Conservation (phyloP, 2,888 invertebrate species). For the Apoderus coryli region DNA sequence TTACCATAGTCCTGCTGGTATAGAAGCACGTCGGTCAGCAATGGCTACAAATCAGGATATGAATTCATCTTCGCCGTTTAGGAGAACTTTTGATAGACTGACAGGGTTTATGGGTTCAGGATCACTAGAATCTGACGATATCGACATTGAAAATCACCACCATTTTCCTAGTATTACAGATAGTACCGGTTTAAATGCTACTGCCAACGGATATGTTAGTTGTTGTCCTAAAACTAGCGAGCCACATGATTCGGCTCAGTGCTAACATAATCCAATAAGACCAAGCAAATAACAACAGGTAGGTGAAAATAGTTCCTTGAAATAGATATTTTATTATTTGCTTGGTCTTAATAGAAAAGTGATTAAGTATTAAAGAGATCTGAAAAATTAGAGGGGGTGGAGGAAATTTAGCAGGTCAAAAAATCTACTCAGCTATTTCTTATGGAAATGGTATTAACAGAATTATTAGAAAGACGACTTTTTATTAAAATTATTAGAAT, state of each 20-base stretch:
- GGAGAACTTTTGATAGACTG: constrained; percentile 23
- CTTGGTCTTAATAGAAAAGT: too few relatives aligned
- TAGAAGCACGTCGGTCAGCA: constrained; percentile 33
- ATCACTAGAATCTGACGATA: constrained; percentile 21
- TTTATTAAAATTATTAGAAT: too few relatives aligned
- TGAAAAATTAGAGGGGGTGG: too few relatives aligned
- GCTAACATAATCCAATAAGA: too few relatives aligned
- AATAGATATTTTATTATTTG: too few relatives aligned
- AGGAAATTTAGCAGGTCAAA: too few relatives aligned
- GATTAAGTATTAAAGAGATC: too few relatives aligned
- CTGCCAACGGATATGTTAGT: constrained; percentile 31
- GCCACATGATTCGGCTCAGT: constrained; percentile 28
- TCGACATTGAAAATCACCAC: constrained; percentile 22
- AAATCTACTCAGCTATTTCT: too few relatives aligned
- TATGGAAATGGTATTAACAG: too few relatives aligned
- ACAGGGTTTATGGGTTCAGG: constrained; percentile 20
- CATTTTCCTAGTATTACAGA: constrained; percentile 27
- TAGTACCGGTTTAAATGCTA: constrained; percentile 23
- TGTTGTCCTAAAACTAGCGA: constrained; percentile 28
- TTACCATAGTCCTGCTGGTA: constrained; percentile 43
- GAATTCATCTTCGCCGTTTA: constrained; percentile 30
- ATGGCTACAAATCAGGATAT: constrained; percentile 27
- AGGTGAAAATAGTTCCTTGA: too few relatives aligned
- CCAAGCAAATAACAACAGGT: too few relatives aligned
- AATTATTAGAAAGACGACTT: too few relatives aligned